Base-by-base conservation (phyloP, 2,888 invertebrate genomes). In the Euplagia quadripunctaria region DNA sequence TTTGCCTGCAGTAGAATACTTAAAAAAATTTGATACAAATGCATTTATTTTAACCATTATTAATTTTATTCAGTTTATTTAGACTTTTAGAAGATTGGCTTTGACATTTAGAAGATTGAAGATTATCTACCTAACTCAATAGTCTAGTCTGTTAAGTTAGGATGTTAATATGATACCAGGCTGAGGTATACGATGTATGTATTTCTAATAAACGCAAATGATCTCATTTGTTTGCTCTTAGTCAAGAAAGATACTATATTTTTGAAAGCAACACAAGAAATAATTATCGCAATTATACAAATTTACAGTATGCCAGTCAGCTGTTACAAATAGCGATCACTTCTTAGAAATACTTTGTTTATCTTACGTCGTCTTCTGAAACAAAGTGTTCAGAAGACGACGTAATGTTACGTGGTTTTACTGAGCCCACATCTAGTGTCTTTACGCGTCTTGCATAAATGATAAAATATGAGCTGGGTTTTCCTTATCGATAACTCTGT, bases 401-500 rank as follows among this genome's bases (percentile, higher is more conserved):
- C 9, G 12, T 17, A 43, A 64, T 52, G 11, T 9, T 55, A 16
- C 46, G 20, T 55, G 17, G 58, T 58, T 31, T 63, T 20, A 11
- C 52, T 43, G 20, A 16, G 43, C 64, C 64, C 9, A 55, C 66
- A 46, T 61, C 5, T 16, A 7, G 20, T 46, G 31, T 2, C 46
- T 42, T 14, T 12, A 68, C 73, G 67, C 63, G 75, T 66, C 52
- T 43, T 31, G 51, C 20, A 76, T 46, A 76, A n/a, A 52, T 31
- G 49, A 64, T 70, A 9, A 63, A 64, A 69, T 58, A 52, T 61
- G 61, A 16, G 41, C 52, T 17, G 20, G 71, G 73, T 83, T 77
- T 83, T 82, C 82, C 82, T 79, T 61, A 68, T 71, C 49, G 49
- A 72, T 72, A 73, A 72, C 65, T 73, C 75, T 74, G 76, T 70